These are phyloP conservation scores for Leptopilina syphax DNA, from an alignment of 2,888 invertebrate species.

Conservation along the genomic window DNA sequence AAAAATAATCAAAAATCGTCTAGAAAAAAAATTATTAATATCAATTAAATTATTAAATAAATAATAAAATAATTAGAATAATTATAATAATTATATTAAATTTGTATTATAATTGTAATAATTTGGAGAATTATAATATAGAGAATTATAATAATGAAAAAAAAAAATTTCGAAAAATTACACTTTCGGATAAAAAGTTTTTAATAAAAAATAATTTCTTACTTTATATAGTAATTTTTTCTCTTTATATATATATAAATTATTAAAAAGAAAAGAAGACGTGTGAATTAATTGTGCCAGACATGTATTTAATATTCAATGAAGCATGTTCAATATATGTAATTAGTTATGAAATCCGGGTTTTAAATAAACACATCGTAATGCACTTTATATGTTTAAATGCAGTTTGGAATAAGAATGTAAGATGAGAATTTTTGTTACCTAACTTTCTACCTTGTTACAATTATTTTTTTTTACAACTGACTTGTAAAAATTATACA, in stretches of 20 bases:
- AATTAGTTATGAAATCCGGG: slow-evolving; percentile 14
- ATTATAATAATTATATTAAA: no score
- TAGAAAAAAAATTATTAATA: no score
- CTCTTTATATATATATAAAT: not conserved
- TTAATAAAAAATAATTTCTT: no score
- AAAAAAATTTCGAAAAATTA: no score
- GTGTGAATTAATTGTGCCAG: not conserved
- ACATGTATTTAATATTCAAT: not conserved
- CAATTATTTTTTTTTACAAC: slow-evolving; percentile 15
- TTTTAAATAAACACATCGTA: slow-evolving; percentile 12
- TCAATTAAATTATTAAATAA: no score
- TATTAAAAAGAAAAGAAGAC: not conserved
- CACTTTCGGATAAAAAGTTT: no score
- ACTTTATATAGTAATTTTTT: not conserved
- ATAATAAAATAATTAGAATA: no score
- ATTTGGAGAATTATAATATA: no score
- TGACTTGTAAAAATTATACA: slow-evolving; percentile 1
- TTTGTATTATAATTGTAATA: no score
- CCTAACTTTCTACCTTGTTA: slow-evolving; percentile 23
- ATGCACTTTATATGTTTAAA: slow-evolving; percentile 30
- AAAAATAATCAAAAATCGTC: no score
- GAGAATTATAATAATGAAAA: no score
- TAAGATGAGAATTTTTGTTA: slow-evolving; percentile 4
- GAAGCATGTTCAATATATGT: not conserved
- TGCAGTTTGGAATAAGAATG: slow-evolving; percentile 10